Evolutionary conservation across 2,797 vertebrate species (phyloP).

Genomic region (Falco rusticolus): DNA sequence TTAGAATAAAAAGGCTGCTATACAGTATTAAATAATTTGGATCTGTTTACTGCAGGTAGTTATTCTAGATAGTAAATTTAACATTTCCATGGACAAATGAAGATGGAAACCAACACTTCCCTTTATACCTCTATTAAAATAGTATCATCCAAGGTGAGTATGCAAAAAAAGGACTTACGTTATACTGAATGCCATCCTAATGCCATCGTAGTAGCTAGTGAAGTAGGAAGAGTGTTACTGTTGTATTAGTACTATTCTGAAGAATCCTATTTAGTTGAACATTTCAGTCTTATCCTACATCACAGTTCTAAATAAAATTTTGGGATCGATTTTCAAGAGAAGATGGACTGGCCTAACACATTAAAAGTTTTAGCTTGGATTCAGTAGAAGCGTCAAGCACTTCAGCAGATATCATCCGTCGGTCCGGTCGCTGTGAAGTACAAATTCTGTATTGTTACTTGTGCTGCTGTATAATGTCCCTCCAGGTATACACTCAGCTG

Average conservation of each 20-base stretch:
- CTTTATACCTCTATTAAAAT: background rate
- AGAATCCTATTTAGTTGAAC: background rate
- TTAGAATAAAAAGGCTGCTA: background rate
- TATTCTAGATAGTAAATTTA: background rate
- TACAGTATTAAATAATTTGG: background rate
- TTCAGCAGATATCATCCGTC: background rate
- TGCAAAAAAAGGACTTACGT: background rate
- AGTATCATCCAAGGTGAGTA: background rate
- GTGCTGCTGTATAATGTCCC: background rate
- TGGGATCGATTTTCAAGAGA: background rate
- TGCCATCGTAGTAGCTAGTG: background rate
- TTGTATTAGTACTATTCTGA: background rate
- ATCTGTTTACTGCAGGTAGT: background rate
- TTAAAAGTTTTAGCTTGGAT: background rate
- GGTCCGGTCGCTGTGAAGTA: background rate
- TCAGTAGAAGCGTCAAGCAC: background rate
- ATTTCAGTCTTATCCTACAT: background rate
- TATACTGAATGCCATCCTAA: background rate
- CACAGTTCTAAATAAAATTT: background rate
- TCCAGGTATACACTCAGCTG: background rate
- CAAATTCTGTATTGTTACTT: background rate
- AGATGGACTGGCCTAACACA: background rate
- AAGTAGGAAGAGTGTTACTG: background rate
- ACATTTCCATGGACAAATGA: background rate
- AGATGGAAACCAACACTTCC: background rate